Evolutionary conservation across 2,113 vertebrate species (phyloP).

Genomic region (Malurus elegans): DNA sequence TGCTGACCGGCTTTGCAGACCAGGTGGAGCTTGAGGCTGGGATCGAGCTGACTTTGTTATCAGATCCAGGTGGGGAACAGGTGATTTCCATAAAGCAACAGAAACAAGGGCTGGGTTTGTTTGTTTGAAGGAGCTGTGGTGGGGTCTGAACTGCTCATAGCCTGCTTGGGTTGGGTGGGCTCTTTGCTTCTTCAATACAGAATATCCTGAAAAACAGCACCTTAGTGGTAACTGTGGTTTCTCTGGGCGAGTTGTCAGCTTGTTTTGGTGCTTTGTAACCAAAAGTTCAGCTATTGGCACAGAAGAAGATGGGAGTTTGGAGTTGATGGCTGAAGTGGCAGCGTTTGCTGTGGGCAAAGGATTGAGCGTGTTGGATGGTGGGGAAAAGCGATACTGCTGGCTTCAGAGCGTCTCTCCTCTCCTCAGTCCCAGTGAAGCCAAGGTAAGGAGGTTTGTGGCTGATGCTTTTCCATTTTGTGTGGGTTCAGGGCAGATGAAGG

Average conservation of each 20-base stretch:
- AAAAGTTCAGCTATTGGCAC: neutral
- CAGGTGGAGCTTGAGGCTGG: neutral
- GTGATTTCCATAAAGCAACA: neutral
- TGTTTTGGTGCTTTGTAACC: neutral
- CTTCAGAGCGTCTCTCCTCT: neutral
- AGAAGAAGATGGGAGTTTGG: neutral
- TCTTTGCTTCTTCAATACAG: fast-evolving
- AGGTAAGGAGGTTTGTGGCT: neutral
- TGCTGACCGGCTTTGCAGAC: neutral
- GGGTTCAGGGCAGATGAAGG: neutral
- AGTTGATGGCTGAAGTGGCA: neutral
- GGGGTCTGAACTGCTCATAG: fast-evolving
- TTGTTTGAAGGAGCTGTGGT: neutral
- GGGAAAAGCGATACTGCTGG: fast-evolving
- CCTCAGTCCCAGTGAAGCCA: fast-evolving
- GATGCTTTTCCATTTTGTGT: fast-evolving
- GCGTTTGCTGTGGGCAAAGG: fast-evolving
- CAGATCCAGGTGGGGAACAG: neutral
- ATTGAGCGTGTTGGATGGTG: fast-evolving
- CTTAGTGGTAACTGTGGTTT: fast-evolving
- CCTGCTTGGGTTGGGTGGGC: fast-evolving
- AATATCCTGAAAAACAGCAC: neutral
- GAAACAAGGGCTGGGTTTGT: fast-evolving
- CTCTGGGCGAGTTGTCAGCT: neutral
- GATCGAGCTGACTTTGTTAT: neutral